Percentiles rank a stretch among this genome's conserved stretches.
These are phyloP conservation scores for Saccostrea echinata DNA, from an alignment of 1,140 invertebrate genomes.

Conservation along the genomic window DNA sequence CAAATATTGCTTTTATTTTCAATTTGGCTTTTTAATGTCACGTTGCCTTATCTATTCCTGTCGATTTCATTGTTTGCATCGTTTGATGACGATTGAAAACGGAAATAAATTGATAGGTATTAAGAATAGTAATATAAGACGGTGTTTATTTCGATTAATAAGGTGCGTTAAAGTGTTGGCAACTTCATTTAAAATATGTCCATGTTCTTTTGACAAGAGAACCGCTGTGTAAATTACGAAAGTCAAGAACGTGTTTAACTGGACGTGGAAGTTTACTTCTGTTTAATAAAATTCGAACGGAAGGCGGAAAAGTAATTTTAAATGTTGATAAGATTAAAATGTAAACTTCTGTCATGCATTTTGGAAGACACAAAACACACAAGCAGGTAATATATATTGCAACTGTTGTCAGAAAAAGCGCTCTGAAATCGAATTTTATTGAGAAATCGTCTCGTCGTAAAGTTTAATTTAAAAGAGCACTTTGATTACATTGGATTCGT, in stretches of 20 bases:
- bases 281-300: conserved; percentile 21
- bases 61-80: background rate
- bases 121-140: background rate
- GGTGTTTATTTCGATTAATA: background rate
- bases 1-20: conserved; percentile 22
- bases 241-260: conserved; percentile 23
- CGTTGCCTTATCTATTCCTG: conserved; percentile 1
- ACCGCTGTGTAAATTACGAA: conserved; percentile 1
- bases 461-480: conserved; percentile 29
- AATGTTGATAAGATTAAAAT: conserved; percentile 36
- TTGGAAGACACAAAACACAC: conserved; percentile 3
- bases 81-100: background rate
- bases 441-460: conserved; percentile 34
- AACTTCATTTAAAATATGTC: conserved; percentile 14
- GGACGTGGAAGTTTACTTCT: background rate
- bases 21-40: conserved; percentile 29
- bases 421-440: conserved; percentile 30
- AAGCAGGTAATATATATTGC: conserved; percentile 28
- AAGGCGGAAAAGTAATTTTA: conserved; percentile 39
- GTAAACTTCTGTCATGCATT: background rate
- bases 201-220: conserved; percentile 15
- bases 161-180: background rate
- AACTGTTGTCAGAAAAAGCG: conserved; percentile 26
- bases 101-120: conserved; percentile 14
- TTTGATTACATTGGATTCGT: conserved; percentile 25